These are phyloP conservation scores for Herminia tarsipennalis DNA, from an alignment of 2,888 invertebrate species.

Conservation along the genomic window DNA sequence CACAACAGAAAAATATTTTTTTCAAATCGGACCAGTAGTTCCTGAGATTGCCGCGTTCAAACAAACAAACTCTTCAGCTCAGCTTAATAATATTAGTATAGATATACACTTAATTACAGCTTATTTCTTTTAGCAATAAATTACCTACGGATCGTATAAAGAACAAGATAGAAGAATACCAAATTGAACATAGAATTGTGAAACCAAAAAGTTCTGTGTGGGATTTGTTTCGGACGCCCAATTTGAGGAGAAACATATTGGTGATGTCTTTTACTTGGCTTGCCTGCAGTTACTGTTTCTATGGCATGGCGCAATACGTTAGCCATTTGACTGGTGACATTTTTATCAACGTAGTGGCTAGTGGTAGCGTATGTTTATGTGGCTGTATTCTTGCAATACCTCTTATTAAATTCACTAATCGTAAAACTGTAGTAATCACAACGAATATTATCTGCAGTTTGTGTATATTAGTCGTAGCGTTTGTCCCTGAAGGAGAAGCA, in stretches of 20 bases:
- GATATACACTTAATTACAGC: too few species aligned
- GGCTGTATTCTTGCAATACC: slow-evolving; percentile 87
- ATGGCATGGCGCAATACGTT: slow-evolving; percentile 92
- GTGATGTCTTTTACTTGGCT: slow-evolving; percentile 91
- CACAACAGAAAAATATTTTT: too few species aligned
- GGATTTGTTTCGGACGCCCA: slow-evolving; percentile 88
- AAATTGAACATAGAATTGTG: slow-evolving; percentile 47
- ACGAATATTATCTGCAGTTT: slow-evolving; percentile 85
- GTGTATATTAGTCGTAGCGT: slow-evolving; percentile 86
- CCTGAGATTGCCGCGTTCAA: too few species aligned
- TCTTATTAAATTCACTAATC: slow-evolving; percentile 87
- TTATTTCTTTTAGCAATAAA: slow-evolving; percentile 61
- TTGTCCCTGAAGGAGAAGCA: slow-evolving; percentile 73
- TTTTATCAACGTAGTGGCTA: slow-evolving; percentile 91
- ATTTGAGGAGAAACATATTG: slow-evolving; percentile 88
- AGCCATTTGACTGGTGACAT: slow-evolving; percentile 91
- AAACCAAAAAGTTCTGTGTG: slow-evolving; percentile 69
- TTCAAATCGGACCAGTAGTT: too few species aligned
- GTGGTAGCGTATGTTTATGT: slow-evolving; percentile 86
- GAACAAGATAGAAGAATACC: slow-evolving; percentile 63
- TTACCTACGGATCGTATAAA: slow-evolving; percentile 73
- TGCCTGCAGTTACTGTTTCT: slow-evolving; percentile 90
- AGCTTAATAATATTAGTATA: too few species aligned
- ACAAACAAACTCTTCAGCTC: too few species aligned
- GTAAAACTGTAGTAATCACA: slow-evolving; percentile 86